Evolutionary conservation across 2,797 vertebrate genomes (phyloP).

Genomic region (Neosilurus hyrtlii): DNA sequence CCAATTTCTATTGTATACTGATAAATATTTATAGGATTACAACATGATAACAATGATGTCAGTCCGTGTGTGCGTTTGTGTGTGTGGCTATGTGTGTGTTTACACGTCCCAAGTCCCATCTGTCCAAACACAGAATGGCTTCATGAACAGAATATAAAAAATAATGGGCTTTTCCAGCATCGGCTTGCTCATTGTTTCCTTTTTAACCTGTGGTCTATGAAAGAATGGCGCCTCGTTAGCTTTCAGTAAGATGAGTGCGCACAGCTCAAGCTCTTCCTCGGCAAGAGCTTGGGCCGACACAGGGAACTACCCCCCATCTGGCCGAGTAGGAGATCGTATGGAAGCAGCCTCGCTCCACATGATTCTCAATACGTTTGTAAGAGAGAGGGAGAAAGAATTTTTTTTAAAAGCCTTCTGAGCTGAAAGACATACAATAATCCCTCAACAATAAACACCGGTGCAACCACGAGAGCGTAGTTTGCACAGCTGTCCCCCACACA

Average conservation of each 20-base stretch:
- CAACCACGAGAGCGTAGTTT: conserved; percentile 59
- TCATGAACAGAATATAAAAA: conserved; percentile 48
- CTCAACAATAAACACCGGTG: conserved; percentile 63
- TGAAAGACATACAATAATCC: conserved; percentile 58
- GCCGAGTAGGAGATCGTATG: conserved; percentile 29
- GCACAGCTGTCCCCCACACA: conserved; percentile 64
- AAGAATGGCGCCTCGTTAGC: conserved; percentile 45
- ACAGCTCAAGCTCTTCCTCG: conserved; percentile 30
- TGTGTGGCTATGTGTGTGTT: conserved; percentile 36
- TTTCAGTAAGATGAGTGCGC: conserved; percentile 52
- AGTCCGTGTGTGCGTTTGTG: conserved; percentile 33
- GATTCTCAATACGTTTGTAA: conserved; percentile 51
- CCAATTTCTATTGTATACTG: conserved; percentile 14
- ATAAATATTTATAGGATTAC: conserved; percentile 41
- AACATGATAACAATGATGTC: conserved; percentile 42
- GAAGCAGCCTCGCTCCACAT: conserved; percentile 37
- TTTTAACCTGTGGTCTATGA: conserved; percentile 47
- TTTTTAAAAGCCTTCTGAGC: conserved; percentile 37
- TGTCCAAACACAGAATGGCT: conserved; percentile 59
- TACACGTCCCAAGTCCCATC: conserved; percentile 54
- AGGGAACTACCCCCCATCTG: conserved; percentile 39
- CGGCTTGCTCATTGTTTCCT: conserved; percentile 52
- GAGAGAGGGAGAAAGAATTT: conserved; percentile 24
- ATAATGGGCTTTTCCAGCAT: conserved; percentile 51
- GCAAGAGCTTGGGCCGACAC: conserved; percentile 31